Conservation (phyloP, 2,797 vertebrate genomes). For the Menidia menidia region DNA sequence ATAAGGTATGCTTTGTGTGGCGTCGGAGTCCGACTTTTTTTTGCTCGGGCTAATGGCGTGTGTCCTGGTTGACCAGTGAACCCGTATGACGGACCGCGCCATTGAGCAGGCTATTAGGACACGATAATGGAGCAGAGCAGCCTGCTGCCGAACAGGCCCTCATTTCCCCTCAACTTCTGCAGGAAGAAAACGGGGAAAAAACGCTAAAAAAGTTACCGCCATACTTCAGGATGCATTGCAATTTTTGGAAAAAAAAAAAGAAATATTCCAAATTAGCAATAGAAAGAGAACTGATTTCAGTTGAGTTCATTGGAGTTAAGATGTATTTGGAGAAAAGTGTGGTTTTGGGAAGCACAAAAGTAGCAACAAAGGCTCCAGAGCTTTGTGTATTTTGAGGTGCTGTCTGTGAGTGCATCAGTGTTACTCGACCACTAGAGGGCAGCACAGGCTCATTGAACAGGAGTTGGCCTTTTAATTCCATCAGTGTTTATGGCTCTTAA, state of each 20-base stretch:
- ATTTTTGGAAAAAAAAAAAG: background rate
- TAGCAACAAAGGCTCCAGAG: background rate
- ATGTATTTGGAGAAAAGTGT: background rate
- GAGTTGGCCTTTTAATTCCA: background rate
- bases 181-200: slow-evolving; percentile 12
- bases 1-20: slow-evolving; percentile 78
- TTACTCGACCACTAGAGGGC: slow-evolving; percentile 63
- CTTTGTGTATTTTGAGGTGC: rapidly evolving
- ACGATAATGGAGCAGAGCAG: slow-evolving; percentile 60
- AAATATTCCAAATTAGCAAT: background rate
- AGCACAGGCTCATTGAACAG: slow-evolving; percentile 56
- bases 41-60: slow-evolving; percentile 78
- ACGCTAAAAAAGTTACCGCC: background rate
- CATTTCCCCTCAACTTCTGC: slow-evolving; percentile 15
- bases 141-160: slow-evolving; percentile 47
- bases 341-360: background rate
- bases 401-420: slow-evolving; percentile 28
- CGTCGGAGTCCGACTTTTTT: slow-evolving; percentile 75
- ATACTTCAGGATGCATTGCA: background rate
- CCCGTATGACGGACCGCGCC: slow-evolving; percentile 64
- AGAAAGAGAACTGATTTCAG: background rate
- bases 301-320: background rate
- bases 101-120: slow-evolving; percentile 78
- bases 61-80: slow-evolving; percentile 78
- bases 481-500: background rate